Conservation (phyloP, 2,797 vertebrate species). For the Steatocranus sp. region DNA sequence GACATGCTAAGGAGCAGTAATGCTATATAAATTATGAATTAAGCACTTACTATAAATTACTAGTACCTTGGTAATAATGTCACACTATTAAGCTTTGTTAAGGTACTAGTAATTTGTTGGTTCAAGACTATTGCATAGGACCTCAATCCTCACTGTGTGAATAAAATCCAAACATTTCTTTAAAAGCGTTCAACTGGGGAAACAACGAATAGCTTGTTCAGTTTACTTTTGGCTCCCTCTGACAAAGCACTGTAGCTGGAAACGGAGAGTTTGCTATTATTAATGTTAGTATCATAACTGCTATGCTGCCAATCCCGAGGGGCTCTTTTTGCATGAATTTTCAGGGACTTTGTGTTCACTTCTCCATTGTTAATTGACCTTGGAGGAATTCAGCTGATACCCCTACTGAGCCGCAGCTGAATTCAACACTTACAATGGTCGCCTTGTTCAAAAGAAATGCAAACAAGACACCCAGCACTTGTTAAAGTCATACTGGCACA, state of each 20-base stretch:
- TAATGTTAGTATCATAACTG: background rate
- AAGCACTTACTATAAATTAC: background rate
- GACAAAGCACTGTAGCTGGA: background rate
- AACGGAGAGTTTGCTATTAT: background rate
- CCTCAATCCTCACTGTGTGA: background rate
- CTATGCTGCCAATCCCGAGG: background rate
- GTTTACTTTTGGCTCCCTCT: background rate
- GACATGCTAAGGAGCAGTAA: background rate
- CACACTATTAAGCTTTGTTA: background rate
- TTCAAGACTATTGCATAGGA: background rate
- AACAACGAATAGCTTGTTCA: background rate
- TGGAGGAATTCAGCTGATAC: conserved; percentile 2
- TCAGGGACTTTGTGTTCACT: background rate
- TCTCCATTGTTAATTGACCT: background rate
- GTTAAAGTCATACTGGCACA: background rate
- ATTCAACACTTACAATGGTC: background rate
- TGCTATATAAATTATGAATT: background rate
- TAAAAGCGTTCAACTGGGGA: background rate
- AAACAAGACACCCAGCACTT: background rate
- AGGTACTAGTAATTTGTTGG: background rate
- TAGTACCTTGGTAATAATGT: background rate
- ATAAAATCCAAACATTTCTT: background rate
- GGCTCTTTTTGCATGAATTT: background rate
- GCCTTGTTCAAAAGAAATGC: background rate
- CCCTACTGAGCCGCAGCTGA: background rate